These are phyloP conservation scores for Wiebesia pumilae DNA, from an alignment of 1,140 invertebrate species.

Conservation along the genomic window DNA sequence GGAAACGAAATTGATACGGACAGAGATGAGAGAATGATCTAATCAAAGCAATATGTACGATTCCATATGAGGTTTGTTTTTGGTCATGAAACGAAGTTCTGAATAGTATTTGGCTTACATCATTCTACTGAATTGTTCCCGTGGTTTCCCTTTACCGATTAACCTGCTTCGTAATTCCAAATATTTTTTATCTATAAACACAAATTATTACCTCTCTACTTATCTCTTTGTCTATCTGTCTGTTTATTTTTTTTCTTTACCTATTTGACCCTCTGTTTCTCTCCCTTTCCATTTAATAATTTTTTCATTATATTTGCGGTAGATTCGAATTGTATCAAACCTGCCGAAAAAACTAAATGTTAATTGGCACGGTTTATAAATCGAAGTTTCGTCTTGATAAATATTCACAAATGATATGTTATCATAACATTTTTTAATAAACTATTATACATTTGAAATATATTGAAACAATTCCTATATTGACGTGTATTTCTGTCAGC, in stretches of 20 bases:
- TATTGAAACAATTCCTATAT: constrained; percentile 19
- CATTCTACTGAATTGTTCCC: not conserved
- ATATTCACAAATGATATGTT: constrained; percentile 16
- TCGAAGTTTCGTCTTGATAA: not conserved
- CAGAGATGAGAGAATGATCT: constrained; percentile 4
- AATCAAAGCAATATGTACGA: not conserved
- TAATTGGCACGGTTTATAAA: not conserved
- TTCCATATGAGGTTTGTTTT: not conserved
- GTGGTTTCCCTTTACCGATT: not conserved
- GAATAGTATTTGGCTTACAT: not conserved
- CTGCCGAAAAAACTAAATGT: not conserved
- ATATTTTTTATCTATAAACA: not conserved
- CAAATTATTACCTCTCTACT: not conserved
- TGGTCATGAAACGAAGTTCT: not conserved
- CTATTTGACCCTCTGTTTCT: not conserved
- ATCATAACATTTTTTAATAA: not conserved
- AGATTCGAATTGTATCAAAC: not conserved
- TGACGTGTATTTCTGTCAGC: not conserved
- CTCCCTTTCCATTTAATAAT: not conserved
- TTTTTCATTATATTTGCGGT: not conserved
- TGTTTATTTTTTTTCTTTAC: not conserved
- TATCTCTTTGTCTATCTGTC: not conserved
- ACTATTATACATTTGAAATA: constrained; percentile 2
- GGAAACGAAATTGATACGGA: not conserved
- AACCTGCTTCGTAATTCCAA: not conserved